phyloP scores from a whole-genome alignment of 2,113 vertebrate genomes.

The Ailuropoda melanoleuca region DNA sequence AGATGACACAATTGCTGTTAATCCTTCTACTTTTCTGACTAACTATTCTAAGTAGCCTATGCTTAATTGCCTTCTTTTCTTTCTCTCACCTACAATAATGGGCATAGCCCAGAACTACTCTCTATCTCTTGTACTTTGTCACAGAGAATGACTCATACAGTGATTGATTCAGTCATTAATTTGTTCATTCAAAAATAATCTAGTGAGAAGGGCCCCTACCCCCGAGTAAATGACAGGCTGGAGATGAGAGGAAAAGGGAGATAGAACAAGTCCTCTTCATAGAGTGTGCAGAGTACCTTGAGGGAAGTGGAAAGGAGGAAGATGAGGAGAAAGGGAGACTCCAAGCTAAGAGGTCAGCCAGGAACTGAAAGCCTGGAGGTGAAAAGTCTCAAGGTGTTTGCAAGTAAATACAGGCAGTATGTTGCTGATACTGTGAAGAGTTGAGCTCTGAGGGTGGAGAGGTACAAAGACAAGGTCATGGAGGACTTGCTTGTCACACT shows the following conservation, averaged over 20 bases:
- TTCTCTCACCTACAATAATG: neutral
- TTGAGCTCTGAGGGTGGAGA: neutral
- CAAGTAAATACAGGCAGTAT: neutral
- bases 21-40: neutral
- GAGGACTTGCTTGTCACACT: neutral
- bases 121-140: neutral
- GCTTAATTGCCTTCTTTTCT: neutral
- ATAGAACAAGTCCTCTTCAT: neutral
- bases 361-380: neutral
- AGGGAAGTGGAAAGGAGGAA: neutral
- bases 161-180: neutral
- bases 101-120: neutral
- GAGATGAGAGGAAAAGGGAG: neutral
- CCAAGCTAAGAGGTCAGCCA: neutral
- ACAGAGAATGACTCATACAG: neutral
- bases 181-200: neutral
- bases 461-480: neutral
- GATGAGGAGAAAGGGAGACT: neutral
- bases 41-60: neutral
- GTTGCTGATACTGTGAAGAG: neutral
- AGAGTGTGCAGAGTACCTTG: neutral
- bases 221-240: neutral
- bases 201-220: neutral
- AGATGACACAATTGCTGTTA: neutral
- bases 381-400: neutral